Evolutionary conservation across 2,888 invertebrate genomes (phyloP).

Genomic region (Oxyteleia sp.): DNA sequence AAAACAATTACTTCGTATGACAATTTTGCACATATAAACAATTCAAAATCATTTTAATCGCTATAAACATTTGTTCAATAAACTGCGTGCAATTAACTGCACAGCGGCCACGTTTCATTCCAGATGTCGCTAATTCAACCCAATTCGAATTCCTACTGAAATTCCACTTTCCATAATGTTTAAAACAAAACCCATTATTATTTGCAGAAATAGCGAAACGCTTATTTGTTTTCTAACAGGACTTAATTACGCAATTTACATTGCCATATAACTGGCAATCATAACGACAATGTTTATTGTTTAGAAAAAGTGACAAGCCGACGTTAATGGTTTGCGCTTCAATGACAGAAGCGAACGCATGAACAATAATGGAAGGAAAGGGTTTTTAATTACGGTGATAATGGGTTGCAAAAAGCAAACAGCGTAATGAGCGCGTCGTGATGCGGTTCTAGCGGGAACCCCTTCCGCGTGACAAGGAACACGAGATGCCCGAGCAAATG

Average conservation of each 20-base stretch:
- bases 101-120: no score
- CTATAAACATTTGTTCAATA: no score
- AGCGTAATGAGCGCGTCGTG: slow-evolving; percentile 59
- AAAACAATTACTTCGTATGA: no score
- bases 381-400: slow-evolving; percentile 66
- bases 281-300: slow-evolving; percentile 36
- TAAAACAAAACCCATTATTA: no score
- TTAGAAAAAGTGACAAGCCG: slow-evolving; percentile 28
- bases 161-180: no score
- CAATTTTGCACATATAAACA: no score
- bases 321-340: slow-evolving; percentile 41
- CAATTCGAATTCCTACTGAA: no score
- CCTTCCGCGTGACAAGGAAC: slow-evolving; percentile 65
- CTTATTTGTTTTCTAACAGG: no score
- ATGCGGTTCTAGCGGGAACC: slow-evolving; percentile 48
- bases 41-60: no score
- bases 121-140: no score
- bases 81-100: no score
- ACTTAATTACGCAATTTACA: slow-evolving; percentile 14
- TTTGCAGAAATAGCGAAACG: not conserved
- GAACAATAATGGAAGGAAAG: slow-evolving; percentile 51
- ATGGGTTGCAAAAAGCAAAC: slow-evolving; percentile 61
- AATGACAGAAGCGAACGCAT: slow-evolving; percentile 23
- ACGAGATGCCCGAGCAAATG: slow-evolving; percentile 61
- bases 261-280: slow-evolving; percentile 31